Conservation (phyloP, 2,888 invertebrate species). For the Hypomecis atomaria region DNA sequence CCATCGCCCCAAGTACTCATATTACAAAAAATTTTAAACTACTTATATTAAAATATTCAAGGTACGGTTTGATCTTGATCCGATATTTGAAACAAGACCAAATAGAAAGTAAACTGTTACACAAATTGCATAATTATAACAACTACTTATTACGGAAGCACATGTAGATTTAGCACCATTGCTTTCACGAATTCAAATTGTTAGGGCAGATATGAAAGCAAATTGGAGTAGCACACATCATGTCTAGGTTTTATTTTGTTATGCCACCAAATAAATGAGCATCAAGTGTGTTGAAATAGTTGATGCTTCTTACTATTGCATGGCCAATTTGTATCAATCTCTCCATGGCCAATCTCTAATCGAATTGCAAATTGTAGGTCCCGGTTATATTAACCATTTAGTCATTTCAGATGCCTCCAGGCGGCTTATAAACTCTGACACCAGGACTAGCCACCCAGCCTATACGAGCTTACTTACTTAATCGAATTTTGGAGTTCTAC, state of each 20-base stretch:
- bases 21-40: too few species aligned
- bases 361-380: too few species aligned
- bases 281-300: conserved; percentile 14
- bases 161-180: background rate
- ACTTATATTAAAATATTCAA: too few species aligned
- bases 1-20: too few species aligned
- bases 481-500: too few species aligned
- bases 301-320: background rate
- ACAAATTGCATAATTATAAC: conserved; percentile 33
- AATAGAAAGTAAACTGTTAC: conserved; percentile 29
- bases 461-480: too few species aligned
- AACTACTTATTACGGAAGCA: conserved; percentile 10
- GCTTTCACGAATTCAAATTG: conserved; percentile 45
- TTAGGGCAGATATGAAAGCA: conserved; percentile 43
- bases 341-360: too few species aligned
- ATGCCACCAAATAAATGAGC: conserved; percentile 18
- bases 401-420: too few species aligned
- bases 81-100: conserved; percentile 20
- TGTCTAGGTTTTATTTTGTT: conserved; percentile 33
- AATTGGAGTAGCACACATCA: conserved; percentile 24
- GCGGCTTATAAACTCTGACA: too few species aligned
- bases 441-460: too few species aligned
- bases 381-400: too few species aligned
- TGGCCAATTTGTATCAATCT: too few species aligned
- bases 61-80: background rate